Evolutionary conservation across 2,113 vertebrate genomes (phyloP), one percentile per base, ranked within the genome.

Genomic region (Megaptera novaeangliae): DNA sequence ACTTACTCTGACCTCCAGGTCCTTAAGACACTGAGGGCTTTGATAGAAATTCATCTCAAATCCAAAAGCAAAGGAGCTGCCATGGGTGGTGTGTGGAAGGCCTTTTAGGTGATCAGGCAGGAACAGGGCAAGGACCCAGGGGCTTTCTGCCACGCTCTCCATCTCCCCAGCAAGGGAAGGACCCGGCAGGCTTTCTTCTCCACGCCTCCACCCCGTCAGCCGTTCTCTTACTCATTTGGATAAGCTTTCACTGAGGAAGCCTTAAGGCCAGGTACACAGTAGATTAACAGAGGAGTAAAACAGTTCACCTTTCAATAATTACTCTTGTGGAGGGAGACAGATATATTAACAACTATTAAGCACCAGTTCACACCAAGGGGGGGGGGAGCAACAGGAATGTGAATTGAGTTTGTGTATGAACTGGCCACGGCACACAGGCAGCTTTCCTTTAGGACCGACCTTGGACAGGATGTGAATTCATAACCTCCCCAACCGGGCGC

Each of bases 401-500:
- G 2, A 86, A 52, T 0, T 39, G 68, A 46, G 69, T 80, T 21
- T 78, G 52, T 18, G 3, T n/a, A 29, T 6, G 39, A 83, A 44
- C 44, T 75, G 63, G n/a, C 27, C 17, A 23, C 23, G 10, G 15
- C 0, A 0, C 69, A 63, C 1, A 0, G 41, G 46, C 5, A 27
- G 34, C 34, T 49, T n/a, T 66, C 81, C 34, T 59, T 34, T 3
- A 3, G 8, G 61, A 39, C 75, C 29, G 23, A 12, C 77, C 69
- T 6, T 34, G 41, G 36, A 63, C 25, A 15, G 44, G 31, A 66
- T 34, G 17, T 25, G 18, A 88, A 59, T 94, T 39, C 29, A 63
- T 46, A 39, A n/a, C 63, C 63, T 49, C 10, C 44, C 63, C 46
- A 41, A 46, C 18, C 17, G 0, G 1, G 31, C 2, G 5, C 18